These are phyloP conservation scores for Sitta europaea DNA, from an alignment of 2,113 vertebrate species.

Conservation along the genomic window DNA sequence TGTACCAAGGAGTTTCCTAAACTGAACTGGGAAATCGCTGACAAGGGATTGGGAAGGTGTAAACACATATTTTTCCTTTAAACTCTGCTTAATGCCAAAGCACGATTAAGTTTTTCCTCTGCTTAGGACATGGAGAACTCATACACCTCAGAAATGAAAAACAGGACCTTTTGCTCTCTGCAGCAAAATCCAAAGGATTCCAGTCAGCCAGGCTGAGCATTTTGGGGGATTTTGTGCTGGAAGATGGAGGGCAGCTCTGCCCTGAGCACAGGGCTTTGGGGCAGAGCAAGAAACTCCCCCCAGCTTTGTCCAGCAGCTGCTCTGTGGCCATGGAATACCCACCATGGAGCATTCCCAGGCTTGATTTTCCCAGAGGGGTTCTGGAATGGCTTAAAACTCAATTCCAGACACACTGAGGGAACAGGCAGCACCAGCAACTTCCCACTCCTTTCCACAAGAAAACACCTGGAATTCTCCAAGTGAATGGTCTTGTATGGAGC, in stretches of 20 bases:
- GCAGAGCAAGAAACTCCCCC: background rate
- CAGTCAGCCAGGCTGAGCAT: background rate
- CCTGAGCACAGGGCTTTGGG: background rate
- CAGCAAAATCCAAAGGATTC: background rate
- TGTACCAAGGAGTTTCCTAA: background rate
- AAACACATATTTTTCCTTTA: background rate
- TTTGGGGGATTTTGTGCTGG: background rate
- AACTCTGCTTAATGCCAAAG: background rate
- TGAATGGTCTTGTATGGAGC: rapidly evolving
- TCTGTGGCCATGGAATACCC: background rate
- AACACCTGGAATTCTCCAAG: background rate
- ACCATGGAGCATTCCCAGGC: background rate
- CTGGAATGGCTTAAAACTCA: background rate
- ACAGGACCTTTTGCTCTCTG: background rate
- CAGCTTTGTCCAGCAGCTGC: background rate
- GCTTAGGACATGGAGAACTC: background rate
- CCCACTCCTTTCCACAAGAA: background rate
- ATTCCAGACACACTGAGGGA: background rate
- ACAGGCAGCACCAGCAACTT: background rate
- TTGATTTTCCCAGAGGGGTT: background rate
- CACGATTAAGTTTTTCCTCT: background rate
- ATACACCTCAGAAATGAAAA: background rate
- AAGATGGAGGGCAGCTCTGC: background rate
- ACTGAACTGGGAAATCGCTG: background rate
- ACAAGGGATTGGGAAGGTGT: background rate